phyloP scores from a whole-genome alignment of 2,797 vertebrate species.

The Anabacerthia variegaticeps region DNA sequence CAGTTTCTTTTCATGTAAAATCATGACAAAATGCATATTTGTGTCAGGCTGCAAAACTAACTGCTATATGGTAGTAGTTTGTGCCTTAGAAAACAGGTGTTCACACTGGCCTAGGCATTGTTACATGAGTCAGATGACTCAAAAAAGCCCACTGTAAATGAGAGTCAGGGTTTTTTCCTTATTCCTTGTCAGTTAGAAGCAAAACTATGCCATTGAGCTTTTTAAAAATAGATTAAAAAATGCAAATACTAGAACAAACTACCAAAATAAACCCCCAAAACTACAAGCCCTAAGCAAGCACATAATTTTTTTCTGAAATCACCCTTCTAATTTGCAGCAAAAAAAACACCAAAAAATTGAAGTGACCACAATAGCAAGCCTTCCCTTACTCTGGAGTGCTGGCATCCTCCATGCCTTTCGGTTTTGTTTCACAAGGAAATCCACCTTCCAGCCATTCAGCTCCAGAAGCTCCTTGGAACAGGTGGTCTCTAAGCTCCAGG shows the following conservation, averaged over 20 bases:
- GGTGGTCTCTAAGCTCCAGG: conserved; percentile 58
- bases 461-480: conserved; percentile 50
- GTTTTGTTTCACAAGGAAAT: conserved; percentile 17
- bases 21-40: neutral
- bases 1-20: neutral
- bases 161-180: neutral
- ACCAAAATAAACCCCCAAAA: neutral
- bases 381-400: neutral
- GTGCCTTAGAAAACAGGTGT: neutral
- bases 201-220: neutral
- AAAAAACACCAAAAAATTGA: neutral
- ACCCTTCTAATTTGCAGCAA: neutral
- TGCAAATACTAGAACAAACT: neutral
- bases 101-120: neutral
- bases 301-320: neutral
- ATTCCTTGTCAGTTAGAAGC: neutral
- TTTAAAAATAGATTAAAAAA: neutral
- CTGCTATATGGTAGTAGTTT: neutral
- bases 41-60: neutral
- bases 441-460: conserved; percentile 22
- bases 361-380: neutral
- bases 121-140: neutral
- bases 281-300: neutral
- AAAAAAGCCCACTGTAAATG: neutral
- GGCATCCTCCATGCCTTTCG: neutral